phyloP scores from a whole-genome alignment of 2,888 invertebrate genomes.

The Cephus nigrinus region DNA sequence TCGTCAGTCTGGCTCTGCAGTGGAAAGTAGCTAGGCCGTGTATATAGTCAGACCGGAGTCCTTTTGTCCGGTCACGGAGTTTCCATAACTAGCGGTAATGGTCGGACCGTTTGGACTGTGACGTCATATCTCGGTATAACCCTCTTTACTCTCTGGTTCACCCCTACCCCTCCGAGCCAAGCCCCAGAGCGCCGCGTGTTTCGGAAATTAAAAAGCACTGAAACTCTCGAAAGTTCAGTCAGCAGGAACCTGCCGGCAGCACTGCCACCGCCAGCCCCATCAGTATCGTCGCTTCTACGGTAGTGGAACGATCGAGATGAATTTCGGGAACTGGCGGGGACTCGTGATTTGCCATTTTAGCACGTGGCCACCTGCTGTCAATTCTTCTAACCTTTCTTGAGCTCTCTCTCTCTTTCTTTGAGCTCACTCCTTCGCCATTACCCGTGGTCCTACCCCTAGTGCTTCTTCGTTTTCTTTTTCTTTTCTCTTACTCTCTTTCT shows the following conservation, averaged over 20 bases:
- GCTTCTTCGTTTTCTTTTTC: conserved; percentile 11
- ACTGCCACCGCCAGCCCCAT: background rate
- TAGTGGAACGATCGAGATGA: background rate
- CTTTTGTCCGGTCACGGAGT: conserved; percentile 48
- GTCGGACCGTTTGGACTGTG: conserved; percentile 34
- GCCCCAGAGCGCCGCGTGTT: conserved; percentile 4
- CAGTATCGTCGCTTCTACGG: background rate
- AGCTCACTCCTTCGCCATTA: background rate
- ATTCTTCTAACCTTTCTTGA: background rate
- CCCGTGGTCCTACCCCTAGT: conserved; percentile 3
- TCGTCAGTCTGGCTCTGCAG: background rate
- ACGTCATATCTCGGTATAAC: conserved; percentile 9
- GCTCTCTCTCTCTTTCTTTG: background rate
- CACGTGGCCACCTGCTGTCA: background rate
- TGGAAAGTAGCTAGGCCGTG: background rate
- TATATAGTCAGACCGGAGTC: background rate
- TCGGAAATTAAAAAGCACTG: conserved; percentile 9
- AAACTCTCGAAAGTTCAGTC: conserved; percentile 5
- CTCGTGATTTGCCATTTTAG: background rate
- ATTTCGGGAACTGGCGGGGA: background rate
- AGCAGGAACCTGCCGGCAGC: background rate
- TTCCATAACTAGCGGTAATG: conserved; percentile 49
- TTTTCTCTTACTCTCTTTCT: background rate
- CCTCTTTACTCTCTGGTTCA: conserved; percentile 1
- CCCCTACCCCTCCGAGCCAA: background rate